Conservation (phyloP, 2,888 invertebrate species). For the Chaetogeoica ovagalla region DNA sequence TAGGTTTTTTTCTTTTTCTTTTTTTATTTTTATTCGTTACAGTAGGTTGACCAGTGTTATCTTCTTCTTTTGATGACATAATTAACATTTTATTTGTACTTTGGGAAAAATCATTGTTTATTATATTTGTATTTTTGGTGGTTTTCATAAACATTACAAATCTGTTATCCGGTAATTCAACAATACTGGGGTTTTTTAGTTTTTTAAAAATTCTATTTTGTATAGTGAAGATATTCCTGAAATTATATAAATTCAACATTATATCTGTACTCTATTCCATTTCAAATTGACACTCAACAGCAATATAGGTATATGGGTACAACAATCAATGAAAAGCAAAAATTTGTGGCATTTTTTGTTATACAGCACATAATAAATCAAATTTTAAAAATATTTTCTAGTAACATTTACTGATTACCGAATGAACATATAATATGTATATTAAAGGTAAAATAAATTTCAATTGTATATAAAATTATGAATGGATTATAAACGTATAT, state of each 20-base stretch:
- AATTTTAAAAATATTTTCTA: too few species aligned
- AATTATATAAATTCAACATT: not conserved
- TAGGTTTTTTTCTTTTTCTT: not conserved
- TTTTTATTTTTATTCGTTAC: not conserved
- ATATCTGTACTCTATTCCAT: too few species aligned
- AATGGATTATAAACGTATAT: too few species aligned
- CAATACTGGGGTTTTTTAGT: not conserved
- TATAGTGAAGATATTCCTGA: constrained; percentile 17
- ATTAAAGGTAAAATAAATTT: too few species aligned
- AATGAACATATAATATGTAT: too few species aligned
- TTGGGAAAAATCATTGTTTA: not conserved
- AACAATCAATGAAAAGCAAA: too few species aligned
- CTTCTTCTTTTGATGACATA: not conserved
- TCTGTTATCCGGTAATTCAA: not conserved
- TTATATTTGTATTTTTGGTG: not conserved
- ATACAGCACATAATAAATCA: too few species aligned
- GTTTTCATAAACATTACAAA: not conserved
- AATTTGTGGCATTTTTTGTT: too few species aligned
- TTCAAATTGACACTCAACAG: too few species aligned
- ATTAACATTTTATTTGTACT: not conserved
- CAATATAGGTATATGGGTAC: too few species aligned
- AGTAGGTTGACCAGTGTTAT: not conserved
- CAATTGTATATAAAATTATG: too few species aligned
- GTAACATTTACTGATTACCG: too few species aligned
- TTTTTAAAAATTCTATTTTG: constrained; percentile 35